Percentiles rank a stretch among this genome's conserved stretches.
Evolutionary conservation across 37 sponge, comb jelly and placozoan genomes (phyloP).

Genomic region (Ianthella basta): DNA sequence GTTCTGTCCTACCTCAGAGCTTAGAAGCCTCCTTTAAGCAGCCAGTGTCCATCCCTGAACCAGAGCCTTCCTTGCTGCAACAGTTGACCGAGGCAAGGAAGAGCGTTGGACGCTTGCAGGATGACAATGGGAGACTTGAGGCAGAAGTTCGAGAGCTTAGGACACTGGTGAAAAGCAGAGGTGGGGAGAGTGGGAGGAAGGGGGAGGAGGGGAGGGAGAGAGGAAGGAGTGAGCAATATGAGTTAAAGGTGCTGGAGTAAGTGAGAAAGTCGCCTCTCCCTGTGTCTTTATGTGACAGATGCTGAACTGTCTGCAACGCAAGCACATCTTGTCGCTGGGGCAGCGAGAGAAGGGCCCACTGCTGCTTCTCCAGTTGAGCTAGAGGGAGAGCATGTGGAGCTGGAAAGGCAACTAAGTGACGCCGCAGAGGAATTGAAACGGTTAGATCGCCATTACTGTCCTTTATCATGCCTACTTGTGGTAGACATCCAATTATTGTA

Average conservation of each 20-base stretch:
- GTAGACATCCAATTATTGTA: too few species aligned
- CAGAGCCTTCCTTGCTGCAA: too few species aligned
- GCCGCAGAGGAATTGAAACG: too few species aligned
- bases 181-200: too few species aligned
- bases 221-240: background rate
- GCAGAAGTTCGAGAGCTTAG: too few species aligned
- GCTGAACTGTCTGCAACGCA: background rate
- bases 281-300: background rate
- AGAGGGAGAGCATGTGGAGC: constrained; percentile 17
- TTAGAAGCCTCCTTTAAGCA: background rate
- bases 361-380: background rate
- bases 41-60: too few species aligned
- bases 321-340: background rate
- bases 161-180: too few species aligned
- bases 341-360: background rate
- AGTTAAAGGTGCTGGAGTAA: background rate
- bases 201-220: background rate
- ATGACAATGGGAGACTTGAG: too few species aligned
- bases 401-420: constrained; percentile 28
- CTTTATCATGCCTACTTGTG: too few species aligned
- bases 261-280: constrained; percentile 27
- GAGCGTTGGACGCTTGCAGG: too few species aligned
- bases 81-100: too few species aligned
- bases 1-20: background rate
- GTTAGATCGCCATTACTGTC: too few species aligned